A percentile compares a stretch with the other conserved stretches of the same genome.
Evolutionary conservation across 2,113 vertebrate species (phyloP).

Genomic region (Eidolon helvum): DNA sequence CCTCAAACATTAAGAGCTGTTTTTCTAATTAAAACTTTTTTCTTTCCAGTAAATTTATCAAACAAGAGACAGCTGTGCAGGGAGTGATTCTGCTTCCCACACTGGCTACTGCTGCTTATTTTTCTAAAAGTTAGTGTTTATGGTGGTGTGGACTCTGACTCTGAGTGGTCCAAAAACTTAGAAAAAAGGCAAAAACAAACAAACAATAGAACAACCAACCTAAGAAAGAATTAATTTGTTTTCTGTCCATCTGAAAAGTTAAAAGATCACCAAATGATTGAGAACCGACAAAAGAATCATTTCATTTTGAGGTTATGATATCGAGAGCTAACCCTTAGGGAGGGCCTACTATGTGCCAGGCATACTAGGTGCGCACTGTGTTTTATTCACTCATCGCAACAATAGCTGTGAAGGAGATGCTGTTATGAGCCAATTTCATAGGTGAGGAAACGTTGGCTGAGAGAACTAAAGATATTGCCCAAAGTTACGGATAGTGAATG

Average conservation of each 20-base stretch:
- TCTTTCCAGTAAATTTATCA: background rate
- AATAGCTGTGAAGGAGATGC: fast-evolving
- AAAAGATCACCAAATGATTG: background rate
- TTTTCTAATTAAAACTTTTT: conserved; percentile 38
- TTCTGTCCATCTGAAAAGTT: background rate
- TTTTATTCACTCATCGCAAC: background rate
- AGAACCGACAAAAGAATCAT: background rate
- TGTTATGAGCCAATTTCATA: background rate
- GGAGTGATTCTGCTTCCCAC: background rate
- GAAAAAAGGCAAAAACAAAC: background rate
- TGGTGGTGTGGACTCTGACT: background rate
- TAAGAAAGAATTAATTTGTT: background rate
- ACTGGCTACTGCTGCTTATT: background rate
- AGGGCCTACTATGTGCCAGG: background rate
- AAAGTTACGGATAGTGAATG: background rate
- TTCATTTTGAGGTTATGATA: background rate
- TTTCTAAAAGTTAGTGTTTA: background rate
- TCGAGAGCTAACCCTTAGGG: fast-evolving
- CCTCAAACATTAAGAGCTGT: background rate
- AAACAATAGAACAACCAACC: background rate
- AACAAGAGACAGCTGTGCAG: conserved; percentile 12
- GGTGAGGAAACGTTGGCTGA: background rate
- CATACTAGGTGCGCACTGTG: too few relatives aligned
- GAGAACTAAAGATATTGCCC: background rate
- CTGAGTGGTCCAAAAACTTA: background rate